Evolutionary conservation across 1,140 invertebrate species (phyloP), one percentile per base, ranked within the genome.

Genomic region (Solen grandis): DNA sequence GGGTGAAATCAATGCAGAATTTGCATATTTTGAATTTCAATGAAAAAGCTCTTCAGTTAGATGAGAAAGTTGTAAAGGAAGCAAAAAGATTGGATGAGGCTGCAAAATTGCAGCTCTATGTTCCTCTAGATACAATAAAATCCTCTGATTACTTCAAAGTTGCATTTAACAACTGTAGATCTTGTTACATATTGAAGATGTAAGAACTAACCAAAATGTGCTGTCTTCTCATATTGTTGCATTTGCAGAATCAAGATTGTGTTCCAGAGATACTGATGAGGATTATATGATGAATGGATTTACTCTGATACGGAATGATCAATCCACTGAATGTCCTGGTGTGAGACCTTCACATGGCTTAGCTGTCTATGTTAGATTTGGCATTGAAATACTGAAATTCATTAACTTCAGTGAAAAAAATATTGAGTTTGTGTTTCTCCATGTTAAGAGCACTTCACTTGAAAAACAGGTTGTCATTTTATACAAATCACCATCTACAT

Each of bases 111-210:
- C 3, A 63, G 25, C 35, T 63, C 13, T n/a, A n/a, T n/a, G n/a
- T 31, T 8, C 60, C 60, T 31, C 19, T 63, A 3, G 60, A 63
- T 36, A 63, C 60, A 36, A 36, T 63, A 5, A 36, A 63, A 2
- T 63, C 60, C 2, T 63, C 60, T 63, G 5, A 5, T 4, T 36
- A 63, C 19, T 63, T 63, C 60, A 38, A 63, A n/a, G 8, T 63
- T 36, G 31, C 31, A 4, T 63, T 36, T 63, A 35, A 63, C 31
- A 63, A 63, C 41, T 63, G 60, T 36, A 3, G 60, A 10, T 36
- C 60, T 13, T 63, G 35, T 14, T 36, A 36, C 31, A 63, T n/a
- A 36, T 63, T 63, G 35, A 63, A 63, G 31, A 63, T 63, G 60
- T 63, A 35, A 63, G 41, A 63, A 36, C 60, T 63, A 36, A 63